Evolutionary conservation across 2,113 vertebrate species (phyloP).

Genomic region (Elephas maximus): DNA sequence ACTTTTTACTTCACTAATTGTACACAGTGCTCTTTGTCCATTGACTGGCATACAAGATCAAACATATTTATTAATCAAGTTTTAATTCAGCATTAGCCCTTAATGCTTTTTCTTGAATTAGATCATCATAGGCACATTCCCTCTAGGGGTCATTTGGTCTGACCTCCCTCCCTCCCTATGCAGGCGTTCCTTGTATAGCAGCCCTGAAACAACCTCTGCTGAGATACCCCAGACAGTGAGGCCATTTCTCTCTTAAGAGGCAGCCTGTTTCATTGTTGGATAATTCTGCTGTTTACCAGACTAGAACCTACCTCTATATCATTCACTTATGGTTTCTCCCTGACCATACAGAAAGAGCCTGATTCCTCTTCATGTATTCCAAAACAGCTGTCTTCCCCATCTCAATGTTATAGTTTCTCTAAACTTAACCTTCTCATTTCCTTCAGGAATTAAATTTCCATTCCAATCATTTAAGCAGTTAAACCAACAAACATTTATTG

Average conservation of each 20-base stretch:
- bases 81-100: slow-evolving; percentile 4
- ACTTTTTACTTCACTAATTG: slow-evolving; percentile 1
- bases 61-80: neutral
- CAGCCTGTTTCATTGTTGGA: neutral
- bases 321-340: neutral
- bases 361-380: neutral
- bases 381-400: neutral
- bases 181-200: neutral
- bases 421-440: neutral
- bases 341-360: neutral
- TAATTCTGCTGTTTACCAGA: slow-evolving; percentile 30
- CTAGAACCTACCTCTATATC: neutral
- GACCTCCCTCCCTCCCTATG: neutral
- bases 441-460: slow-evolving; percentile 48
- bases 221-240: neutral
- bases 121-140: neutral
- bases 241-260: neutral
- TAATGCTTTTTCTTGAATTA: slow-evolving; percentile 45
- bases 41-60: neutral
- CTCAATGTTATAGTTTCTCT: slow-evolving; percentile 26
- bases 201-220: neutral
- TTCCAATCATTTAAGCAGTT: neutral
- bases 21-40: neutral
- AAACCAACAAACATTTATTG: neutral
- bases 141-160: slow-evolving; percentile 7